These are phyloP conservation scores for Ceratitis capitata DNA, from an alignment of 1,140 invertebrate genomes.

Conservation along the genomic window DNA sequence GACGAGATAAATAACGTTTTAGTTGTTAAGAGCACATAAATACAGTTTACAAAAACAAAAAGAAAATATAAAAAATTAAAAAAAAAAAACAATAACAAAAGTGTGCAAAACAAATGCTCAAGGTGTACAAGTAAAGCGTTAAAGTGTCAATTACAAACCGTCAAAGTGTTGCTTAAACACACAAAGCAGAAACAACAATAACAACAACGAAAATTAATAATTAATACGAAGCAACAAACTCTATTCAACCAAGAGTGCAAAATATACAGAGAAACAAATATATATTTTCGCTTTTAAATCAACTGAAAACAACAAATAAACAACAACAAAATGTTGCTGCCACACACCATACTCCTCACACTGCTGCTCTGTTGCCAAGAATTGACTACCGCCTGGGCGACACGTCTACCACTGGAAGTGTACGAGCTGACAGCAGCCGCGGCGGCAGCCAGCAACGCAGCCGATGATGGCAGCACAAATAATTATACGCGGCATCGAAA, in stretches of 20 bases:
- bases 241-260: constrained; percentile 45
- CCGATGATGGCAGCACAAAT: constrained; percentile 21
- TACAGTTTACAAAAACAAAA: background rate
- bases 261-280: constrained; percentile 39
- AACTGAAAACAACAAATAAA: constrained; percentile 35
- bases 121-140: constrained; percentile 42
- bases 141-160: constrained; percentile 48
- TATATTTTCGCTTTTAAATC: constrained; percentile 11
- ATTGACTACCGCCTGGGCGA: constrained; percentile 48
- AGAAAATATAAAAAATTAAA: constrained; percentile 5
- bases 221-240: background rate
- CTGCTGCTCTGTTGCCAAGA: constrained; percentile 43
- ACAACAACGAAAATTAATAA: constrained; percentile 10
- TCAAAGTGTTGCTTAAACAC: background rate
- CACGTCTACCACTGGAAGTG: constrained; percentile 61
- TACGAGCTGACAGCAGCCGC: constrained; percentile 57
- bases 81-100: background rate
- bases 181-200: constrained; percentile 29
- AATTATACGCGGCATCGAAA: constrained; percentile 52
- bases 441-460: constrained; percentile 14
- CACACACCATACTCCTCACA: constrained; percentile 44
- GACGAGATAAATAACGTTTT: background rate
- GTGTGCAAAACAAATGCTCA: constrained; percentile 41
- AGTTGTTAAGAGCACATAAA: constrained; percentile 5
- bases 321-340: constrained; percentile 41